Conservation (phyloP, 2,797 vertebrate genomes). For the Acrossocheilus fasciatus region DNA sequence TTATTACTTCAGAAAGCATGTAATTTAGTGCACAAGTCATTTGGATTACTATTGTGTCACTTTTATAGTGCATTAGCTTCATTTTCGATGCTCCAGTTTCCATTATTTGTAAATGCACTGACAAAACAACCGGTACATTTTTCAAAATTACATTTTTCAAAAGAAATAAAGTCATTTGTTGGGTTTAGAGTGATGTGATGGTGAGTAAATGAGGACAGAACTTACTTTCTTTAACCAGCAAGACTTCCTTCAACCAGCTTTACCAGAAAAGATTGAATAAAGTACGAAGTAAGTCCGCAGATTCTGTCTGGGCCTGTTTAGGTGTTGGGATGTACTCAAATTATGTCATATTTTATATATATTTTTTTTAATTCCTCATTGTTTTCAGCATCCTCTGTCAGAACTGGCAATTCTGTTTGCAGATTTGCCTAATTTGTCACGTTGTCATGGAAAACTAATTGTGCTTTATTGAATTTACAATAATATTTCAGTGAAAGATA, state of each 20-base stretch:
- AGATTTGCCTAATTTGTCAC: background rate
- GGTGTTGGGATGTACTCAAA: background rate
- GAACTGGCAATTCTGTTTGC: background rate
- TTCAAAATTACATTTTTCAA: background rate
- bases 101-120: background rate
- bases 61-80: too few relatives aligned
- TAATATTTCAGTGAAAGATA: background rate
- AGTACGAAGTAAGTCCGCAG: background rate
- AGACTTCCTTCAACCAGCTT: background rate
- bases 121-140: background rate
- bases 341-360: background rate
- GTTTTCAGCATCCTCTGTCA: background rate
- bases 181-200: background rate
- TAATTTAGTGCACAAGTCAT: background rate
- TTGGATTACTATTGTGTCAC: background rate
- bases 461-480: background rate
- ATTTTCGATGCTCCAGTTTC: background rate
- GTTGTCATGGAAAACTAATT: background rate
- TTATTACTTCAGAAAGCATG: background rate
- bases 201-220: background rate
- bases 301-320: background rate
- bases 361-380: background rate
- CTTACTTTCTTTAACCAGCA: background rate
- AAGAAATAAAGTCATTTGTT: background rate
- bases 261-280: background rate